phyloP scores from a whole-genome alignment of 2,888 invertebrate genomes.

The Dichetophora obliterata region DNA sequence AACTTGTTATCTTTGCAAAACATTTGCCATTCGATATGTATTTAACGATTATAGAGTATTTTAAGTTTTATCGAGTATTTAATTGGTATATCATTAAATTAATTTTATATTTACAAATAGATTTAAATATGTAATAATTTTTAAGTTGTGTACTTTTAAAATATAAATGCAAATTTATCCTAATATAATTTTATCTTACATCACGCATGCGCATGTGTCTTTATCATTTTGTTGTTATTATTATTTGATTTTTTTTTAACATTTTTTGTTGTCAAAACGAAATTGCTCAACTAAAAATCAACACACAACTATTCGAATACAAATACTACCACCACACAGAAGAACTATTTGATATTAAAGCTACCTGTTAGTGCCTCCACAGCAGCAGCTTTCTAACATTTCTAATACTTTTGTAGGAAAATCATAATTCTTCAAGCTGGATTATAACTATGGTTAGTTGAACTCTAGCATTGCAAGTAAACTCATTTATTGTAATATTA shows the following conservation, averaged over 20 bases:
- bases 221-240: conserved; percentile 51
- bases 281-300: conserved; percentile 9
- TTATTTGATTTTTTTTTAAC: conserved; percentile 50
- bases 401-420: conserved; percentile 51
- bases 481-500: neutral
- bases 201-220: conserved; percentile 71
- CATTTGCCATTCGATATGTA: conserved; percentile 4
- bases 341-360: neutral
- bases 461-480: neutral
- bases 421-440: conserved; percentile 68
- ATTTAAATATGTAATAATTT: neutral
- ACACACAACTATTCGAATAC: neutral
- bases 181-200: conserved; percentile 70
- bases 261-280: neutral
- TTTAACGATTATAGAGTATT: too few relatives aligned
- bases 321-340: neutral
- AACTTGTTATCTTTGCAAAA: conserved; percentile 38
- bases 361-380: conserved; percentile 25
- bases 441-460: conserved; percentile 68
- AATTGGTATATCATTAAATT: neutral
- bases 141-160: conserved; percentile 28
- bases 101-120: neutral
- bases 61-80: too few relatives aligned
- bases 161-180: conserved; percentile 52
- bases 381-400: conserved; percentile 44